These are phyloP conservation scores for Tapirus indicus DNA, from an alignment of 2,797 vertebrate species.

Conservation along the genomic window DNA sequence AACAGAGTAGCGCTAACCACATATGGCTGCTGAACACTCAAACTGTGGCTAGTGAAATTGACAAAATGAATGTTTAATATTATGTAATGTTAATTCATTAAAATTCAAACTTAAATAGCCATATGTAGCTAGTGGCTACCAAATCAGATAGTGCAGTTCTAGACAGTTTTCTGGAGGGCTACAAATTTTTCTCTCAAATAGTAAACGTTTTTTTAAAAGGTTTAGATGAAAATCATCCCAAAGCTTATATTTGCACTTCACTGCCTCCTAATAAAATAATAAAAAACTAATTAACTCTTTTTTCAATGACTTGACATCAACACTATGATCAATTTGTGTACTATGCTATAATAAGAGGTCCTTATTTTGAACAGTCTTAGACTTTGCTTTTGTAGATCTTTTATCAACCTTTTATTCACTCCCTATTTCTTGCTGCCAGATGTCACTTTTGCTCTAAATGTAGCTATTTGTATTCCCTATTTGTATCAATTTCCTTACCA, in stretches of 20 bases:
- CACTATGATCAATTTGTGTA: neutral
- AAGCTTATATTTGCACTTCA: neutral
- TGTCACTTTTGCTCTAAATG: neutral
- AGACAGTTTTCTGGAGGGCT: neutral
- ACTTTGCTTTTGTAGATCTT: neutral
- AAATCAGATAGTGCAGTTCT: neutral
- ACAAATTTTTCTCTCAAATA: neutral
- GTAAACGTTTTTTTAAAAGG: neutral
- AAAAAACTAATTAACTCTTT: neutral
- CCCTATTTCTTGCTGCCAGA: neutral
- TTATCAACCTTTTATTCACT: neutral
- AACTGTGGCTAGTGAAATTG: neutral
- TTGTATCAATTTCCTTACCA: neutral
- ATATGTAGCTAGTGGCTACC: neutral
- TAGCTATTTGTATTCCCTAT: neutral
- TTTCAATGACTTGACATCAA: neutral
- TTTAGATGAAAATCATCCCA: slow-evolving; percentile 40
- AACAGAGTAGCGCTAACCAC: neutral
- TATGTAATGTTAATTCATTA: neutral
- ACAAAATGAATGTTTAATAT: neutral
- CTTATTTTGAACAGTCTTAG: slow-evolving; percentile 34
- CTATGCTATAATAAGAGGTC: neutral
- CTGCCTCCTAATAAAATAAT: neutral
- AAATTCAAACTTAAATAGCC: neutral
- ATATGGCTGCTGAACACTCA: neutral